A percentile compares a stretch with the other conserved stretches of the same genome.
Evolutionary conservation across 2,113 vertebrate genomes (phyloP).

Genomic region (Stictonetta naevosa): DNA sequence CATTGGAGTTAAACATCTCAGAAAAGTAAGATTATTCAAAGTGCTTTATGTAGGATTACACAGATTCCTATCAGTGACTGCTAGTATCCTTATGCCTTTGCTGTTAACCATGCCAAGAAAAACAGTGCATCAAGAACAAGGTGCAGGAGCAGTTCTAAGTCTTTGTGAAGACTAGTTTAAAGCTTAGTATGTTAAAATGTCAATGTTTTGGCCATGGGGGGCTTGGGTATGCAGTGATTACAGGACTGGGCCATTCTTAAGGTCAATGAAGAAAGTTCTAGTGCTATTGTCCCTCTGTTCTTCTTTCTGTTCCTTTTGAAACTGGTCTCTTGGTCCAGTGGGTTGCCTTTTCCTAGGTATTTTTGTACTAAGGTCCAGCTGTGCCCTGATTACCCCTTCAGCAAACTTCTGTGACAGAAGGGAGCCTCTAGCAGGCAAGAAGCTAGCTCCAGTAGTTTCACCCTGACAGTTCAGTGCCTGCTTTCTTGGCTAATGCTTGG

Average conservation of each 20-base stretch:
- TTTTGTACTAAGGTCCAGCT: not conserved
- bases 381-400: not conserved
- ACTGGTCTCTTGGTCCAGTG: not conserved
- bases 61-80: not conserved
- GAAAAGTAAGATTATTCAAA: not conserved
- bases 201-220: not conserved
- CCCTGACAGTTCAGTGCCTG: not conserved
- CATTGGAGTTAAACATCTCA: not conserved
- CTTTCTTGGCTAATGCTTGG: not conserved
- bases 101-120: conserved; percentile 59
- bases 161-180: not conserved
- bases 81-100: conserved; percentile 71
- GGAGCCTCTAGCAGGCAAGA: not conserved
- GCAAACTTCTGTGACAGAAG: not conserved
- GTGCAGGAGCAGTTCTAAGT: not conserved
- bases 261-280: not conserved
- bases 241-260: not conserved
- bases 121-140: conserved; percentile 70
- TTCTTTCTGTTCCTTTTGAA: not conserved
- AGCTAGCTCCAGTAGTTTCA: not conserved
- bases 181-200: not conserved
- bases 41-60: not conserved
- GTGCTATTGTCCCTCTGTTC: not conserved
- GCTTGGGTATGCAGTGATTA: not conserved
- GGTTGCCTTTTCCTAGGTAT: not conserved